Percentiles rank a stretch among this genome's conserved stretches.
Evolutionary conservation across 2,113 vertebrate genomes (phyloP).

Genomic region (Porphyrio hochstetteri): DNA sequence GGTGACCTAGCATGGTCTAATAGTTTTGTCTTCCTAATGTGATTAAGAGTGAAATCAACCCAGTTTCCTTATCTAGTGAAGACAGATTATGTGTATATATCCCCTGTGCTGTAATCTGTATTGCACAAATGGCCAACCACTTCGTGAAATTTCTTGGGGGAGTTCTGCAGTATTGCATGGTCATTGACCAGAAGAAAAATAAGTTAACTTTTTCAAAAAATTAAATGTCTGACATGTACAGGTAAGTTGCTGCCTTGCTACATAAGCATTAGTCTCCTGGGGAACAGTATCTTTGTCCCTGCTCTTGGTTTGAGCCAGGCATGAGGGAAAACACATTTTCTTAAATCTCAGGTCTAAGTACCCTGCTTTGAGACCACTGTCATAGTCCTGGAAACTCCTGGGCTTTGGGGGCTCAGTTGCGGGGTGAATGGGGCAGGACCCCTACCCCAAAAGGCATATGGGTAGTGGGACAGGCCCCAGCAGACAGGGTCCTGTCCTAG

Average conservation of each 20-base stretch:
- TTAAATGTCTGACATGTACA: background rate
- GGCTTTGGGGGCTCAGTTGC: background rate
- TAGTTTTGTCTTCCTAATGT: background rate
- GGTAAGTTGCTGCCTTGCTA: background rate
- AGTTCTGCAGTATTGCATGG: background rate
- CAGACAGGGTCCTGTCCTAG: rapidly evolving
- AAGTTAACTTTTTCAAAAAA: background rate
- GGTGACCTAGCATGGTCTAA: background rate
- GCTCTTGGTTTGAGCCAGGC: background rate
- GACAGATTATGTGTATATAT: background rate
- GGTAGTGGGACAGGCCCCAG: background rate
- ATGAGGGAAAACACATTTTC: background rate
- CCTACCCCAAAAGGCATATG: background rate
- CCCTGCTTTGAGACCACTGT: background rate
- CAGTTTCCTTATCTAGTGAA: background rate
- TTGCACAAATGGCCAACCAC: background rate
- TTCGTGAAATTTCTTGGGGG: background rate
- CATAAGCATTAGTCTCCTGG: background rate
- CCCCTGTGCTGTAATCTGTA: background rate
- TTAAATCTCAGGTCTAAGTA: background rate
- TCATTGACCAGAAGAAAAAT: background rate
- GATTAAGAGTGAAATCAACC: background rate
- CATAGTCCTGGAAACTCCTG: background rate
- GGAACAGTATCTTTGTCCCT: background rate
- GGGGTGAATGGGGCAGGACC: background rate